phyloP scores from a whole-genome alignment of 2,797 vertebrate genomes.

The Pipistrellus pipistrellus region DNA sequence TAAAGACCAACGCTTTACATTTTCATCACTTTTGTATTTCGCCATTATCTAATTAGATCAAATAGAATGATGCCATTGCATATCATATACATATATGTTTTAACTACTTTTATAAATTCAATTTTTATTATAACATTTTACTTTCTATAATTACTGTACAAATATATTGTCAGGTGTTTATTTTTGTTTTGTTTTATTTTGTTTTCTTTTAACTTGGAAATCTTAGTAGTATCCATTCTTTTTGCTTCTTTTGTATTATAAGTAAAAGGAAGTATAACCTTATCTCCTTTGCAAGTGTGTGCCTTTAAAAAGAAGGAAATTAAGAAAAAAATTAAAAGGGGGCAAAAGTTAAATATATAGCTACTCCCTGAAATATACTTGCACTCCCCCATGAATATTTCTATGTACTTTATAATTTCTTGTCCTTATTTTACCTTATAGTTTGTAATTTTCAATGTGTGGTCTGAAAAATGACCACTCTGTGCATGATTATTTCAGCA shows the following conservation, averaged over 20 bases:
- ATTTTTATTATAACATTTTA: slow-evolving; percentile 22
- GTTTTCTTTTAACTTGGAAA: slow-evolving; percentile 4
- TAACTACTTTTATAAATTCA: background rate
- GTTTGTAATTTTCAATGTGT: background rate
- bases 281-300: background rate
- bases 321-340: background rate
- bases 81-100: background rate
- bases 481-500: background rate
- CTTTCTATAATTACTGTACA: background rate
- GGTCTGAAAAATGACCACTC: background rate
- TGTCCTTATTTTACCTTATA: background rate
- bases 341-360: background rate
- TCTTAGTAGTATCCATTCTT: background rate
- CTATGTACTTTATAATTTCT: background rate
- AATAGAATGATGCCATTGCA: background rate
- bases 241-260: slow-evolving; percentile 20
- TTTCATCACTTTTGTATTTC: background rate
- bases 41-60: background rate
- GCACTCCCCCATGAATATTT: background rate
- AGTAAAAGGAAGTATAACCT: background rate
- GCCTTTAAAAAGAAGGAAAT: background rate
- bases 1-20: background rate
- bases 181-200: too few species aligned
- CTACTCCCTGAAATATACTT: background rate
- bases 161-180: background rate